Percentiles rank a stretch among this genome's conserved stretches.
phyloP scores from a whole-genome alignment of 2,888 invertebrate species.

The Argyresthia albistria region DNA sequence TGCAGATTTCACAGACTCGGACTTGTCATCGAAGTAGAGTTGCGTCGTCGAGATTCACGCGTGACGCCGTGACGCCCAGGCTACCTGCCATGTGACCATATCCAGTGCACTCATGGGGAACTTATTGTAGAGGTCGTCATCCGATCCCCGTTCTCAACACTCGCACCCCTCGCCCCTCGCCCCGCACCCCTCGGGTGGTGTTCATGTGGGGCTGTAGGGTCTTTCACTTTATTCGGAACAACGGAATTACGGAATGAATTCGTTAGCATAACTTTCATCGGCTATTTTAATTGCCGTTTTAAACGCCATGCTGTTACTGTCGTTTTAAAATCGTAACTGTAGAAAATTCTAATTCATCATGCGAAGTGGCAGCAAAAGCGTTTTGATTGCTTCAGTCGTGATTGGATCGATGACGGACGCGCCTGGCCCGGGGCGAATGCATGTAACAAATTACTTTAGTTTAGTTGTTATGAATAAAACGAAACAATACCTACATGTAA shows the following conservation, averaged over 20 bases:
- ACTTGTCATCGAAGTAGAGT: too few relatives aligned
- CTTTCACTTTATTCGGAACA: too few relatives aligned
- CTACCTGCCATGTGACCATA: not conserved
- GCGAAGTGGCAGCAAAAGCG: not conserved
- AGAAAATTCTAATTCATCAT: not conserved
- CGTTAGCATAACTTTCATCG: too few relatives aligned
- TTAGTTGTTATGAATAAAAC: constrained; percentile 16
- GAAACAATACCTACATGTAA: constrained; percentile 42
- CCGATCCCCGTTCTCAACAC: not conserved
- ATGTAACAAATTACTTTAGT: constrained; percentile 7
- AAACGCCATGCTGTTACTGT: too few relatives aligned
- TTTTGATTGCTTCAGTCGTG: too few relatives aligned
- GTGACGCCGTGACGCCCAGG: not conserved
- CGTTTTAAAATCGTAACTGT: not conserved
- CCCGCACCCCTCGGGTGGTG: not conserved
- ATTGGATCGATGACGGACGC: too few relatives aligned
- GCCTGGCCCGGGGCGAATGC: constrained; percentile 7
- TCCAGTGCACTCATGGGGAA: constrained; percentile 16
- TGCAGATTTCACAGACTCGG: too few relatives aligned
- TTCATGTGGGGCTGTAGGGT: too few relatives aligned
- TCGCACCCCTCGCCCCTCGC: not conserved
- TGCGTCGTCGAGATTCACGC: too few relatives aligned
- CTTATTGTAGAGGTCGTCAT: constrained; percentile 6
- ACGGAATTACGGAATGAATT: too few relatives aligned
- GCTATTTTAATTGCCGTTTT: too few relatives aligned